Conservation (phyloP, 1,140 invertebrate genomes). For the Coelopa frigida region DNA sequence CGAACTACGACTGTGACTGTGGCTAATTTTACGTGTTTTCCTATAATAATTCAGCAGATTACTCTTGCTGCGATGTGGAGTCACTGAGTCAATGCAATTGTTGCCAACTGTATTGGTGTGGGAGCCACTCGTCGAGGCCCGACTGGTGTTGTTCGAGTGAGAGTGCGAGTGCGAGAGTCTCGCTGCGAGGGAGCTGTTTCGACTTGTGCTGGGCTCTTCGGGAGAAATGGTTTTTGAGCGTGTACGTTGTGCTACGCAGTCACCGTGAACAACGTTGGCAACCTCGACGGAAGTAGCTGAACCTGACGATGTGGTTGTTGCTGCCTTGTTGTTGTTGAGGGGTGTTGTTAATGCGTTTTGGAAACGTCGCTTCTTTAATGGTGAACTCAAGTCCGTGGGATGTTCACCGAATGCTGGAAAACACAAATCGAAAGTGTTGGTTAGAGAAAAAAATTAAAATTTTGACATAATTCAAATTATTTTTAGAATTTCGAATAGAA, state of each 20-base stretch:
- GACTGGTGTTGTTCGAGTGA: neutral
- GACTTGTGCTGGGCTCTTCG: conserved; percentile 32
- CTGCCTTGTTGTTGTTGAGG: conserved; percentile 4
- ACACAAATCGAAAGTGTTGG: neutral
- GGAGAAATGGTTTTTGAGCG: conserved; percentile 39
- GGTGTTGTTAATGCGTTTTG: conserved; percentile 14
- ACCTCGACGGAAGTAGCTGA: conserved; percentile 18
- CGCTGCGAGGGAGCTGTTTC: neutral
- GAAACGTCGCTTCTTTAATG: conserved; percentile 34
- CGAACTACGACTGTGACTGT: conserved; percentile 32
- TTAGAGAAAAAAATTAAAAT: neutral
- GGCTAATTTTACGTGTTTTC: conserved; percentile 38
- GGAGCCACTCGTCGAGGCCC: neutral
- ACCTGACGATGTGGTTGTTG: neutral
- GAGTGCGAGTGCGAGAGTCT: no score
- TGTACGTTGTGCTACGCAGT: conserved; percentile 41
- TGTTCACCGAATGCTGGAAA: conserved; percentile 19
- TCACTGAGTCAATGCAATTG: neutral
- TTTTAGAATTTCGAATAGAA: no score
- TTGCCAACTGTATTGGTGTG: neutral
- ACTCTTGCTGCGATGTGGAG: conserved; percentile 15
- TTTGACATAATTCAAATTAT: no score
- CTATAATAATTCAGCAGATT: conserved; percentile 42
- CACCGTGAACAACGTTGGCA: conserved; percentile 13
- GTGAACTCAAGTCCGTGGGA: conserved; percentile 26